Conservation (phyloP, 2,888 invertebrate genomes). For the Rhagium mordax region DNA sequence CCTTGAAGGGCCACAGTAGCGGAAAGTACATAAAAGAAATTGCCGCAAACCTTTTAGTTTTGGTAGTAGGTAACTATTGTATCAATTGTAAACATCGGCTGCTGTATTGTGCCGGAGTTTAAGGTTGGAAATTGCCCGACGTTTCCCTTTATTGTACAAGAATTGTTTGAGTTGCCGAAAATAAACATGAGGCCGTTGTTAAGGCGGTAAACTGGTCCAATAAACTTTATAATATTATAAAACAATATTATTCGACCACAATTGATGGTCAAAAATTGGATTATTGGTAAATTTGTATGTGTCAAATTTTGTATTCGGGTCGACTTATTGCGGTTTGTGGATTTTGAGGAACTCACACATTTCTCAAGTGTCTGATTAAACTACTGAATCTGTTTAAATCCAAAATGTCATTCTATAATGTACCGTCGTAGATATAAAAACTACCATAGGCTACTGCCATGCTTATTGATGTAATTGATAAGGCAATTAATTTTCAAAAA, state of each 20-base stretch:
- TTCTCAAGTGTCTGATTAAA: too few relatives aligned
- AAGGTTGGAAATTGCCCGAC: neutral
- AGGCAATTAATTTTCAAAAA: too few relatives aligned
- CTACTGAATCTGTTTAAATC: too few relatives aligned
- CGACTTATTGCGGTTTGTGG: too few relatives aligned
- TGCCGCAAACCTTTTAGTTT: conserved; percentile 63
- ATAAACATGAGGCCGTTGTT: conserved; percentile 35
- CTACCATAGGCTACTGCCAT: too few relatives aligned
- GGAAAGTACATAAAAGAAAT: conserved; percentile 56
- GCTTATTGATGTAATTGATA: too few relatives aligned
- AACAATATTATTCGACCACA: conserved; percentile 47
- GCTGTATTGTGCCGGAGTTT: conserved; percentile 33
- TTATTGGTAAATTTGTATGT: neutral
- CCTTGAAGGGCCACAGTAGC: conserved; percentile 55
- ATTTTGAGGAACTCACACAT: too few relatives aligned
- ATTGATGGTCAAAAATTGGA: neutral
- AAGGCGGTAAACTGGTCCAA: conserved; percentile 35
- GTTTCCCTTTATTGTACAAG: conserved; percentile 28
- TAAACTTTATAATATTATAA: conserved; percentile 50
- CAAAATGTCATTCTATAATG: too few relatives aligned
- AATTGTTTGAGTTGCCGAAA: conserved; percentile 45
- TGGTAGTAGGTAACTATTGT: conserved; percentile 58
- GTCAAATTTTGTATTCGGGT: too few relatives aligned
- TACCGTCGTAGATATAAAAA: too few relatives aligned
- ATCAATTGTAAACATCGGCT: conserved; percentile 38